Evolutionary conservation across 1,140 invertebrate species (phyloP), one percentile per base, ranked within the genome.

Genomic region (Aleiodes sp.): DNA sequence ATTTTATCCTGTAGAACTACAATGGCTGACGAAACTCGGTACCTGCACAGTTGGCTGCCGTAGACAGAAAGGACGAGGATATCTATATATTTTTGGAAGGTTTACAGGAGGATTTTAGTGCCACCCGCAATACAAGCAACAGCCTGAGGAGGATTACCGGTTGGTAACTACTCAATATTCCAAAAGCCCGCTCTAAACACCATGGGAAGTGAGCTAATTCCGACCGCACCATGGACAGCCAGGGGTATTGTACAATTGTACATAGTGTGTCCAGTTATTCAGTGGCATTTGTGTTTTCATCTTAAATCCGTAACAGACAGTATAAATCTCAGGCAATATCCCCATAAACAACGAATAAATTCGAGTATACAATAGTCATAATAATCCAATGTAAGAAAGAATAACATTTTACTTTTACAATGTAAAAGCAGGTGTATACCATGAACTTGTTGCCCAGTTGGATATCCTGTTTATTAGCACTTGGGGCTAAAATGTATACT

Each of bases 201-300:
- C 63, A 65, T 29, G 41, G 63, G 63, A 65, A 65, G 28, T 28
- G n/a, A 52, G 41, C 63, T 65, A 65, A 65, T 65, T 65, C 41
- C 39, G 21, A 64, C 41, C 41, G 29, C 39, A 31, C 28, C 14
- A 65, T 43, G 28, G 26, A 26, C 43, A 14, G 37, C 12, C 7
- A 28, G 26, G 26, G 19, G 16, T 65, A 29, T 59, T 59, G 31
- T 33, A 7, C 7, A 33, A 7, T 33, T 33, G 31, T 33, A 2
- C 9, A 33, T 33, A 33, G n/a, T n/a, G n/a, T n/a, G n/a, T n/a
- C n/a, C n/a, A n/a, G n/a, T n/a, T n/a, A n/a, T n/a, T n/a, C n/a
- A n/a, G n/a, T n/a, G n/a, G n/a, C 39, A 43, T 43, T 43, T 43
- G 7, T 52, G 19, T 24, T 6, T 19, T 52, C 46, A 52, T 21